Evolutionary conservation across 1,140 invertebrate genomes (phyloP).

Genomic region (Pogonomyrmex californicus): DNA sequence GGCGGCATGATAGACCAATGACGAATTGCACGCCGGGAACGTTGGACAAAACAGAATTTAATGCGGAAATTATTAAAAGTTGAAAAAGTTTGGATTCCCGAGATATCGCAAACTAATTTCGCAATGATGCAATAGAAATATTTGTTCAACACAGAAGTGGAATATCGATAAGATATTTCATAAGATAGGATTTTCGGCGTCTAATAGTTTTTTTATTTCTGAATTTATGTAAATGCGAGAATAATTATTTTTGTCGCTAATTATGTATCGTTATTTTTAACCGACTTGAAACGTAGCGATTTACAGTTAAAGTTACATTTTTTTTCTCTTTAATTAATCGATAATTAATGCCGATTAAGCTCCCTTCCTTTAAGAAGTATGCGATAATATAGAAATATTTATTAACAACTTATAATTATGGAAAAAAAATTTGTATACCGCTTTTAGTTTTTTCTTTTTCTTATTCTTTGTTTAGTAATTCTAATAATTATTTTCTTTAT

Average conservation of each 20-base stretch:
- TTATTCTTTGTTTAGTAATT: background rate
- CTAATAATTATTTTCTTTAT: background rate
- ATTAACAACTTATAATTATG: background rate
- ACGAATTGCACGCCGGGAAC: slow-evolving; percentile 14
- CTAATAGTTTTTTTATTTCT: no score
- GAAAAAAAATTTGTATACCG: background rate
- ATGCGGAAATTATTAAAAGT: slow-evolving; percentile 24
- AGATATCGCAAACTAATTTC: slow-evolving; percentile 17
- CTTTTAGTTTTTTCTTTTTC: background rate
- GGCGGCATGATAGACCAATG: background rate
- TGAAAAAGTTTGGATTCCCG: background rate
- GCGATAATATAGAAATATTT: background rate
- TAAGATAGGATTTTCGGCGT: no score
- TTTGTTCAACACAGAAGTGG: background rate
- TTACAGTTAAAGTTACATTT: no score
- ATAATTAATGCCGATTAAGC: no score
- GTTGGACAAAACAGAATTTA: background rate
- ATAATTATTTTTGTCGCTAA: no score
- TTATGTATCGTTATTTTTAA: no score
- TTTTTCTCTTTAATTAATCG: no score
- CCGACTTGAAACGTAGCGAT: no score
- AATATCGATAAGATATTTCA: no score
- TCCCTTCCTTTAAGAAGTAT: no score
- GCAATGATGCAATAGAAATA: background rate
- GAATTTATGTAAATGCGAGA: no score